These are phyloP conservation scores for Daphoenositta chrysoptera DNA, from an alignment of 2,113 vertebrate genomes.

Conservation along the genomic window DNA sequence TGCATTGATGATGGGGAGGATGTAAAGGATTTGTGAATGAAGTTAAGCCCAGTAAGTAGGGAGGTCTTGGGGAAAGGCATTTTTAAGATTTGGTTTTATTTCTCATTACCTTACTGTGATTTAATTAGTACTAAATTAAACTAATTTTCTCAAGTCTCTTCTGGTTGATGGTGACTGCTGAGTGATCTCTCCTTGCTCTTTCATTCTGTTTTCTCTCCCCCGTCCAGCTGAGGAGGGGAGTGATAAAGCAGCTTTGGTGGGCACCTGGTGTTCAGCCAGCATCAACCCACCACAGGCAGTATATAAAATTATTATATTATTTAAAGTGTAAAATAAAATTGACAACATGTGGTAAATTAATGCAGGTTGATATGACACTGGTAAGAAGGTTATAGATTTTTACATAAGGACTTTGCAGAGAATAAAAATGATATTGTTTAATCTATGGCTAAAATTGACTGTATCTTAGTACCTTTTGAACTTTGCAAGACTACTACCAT, in stretches of 20 bases:
- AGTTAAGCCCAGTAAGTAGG: not conserved
- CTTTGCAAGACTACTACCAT: not conserved
- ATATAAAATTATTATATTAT: conserved; percentile 16
- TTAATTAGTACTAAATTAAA: not conserved
- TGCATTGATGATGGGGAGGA: not conserved
- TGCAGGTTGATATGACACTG: not conserved
- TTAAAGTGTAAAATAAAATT: conserved; percentile 51
- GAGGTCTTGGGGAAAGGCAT: rapidly evolving
- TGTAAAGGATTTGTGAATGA: not conserved
- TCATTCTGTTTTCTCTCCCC: rapidly evolving
- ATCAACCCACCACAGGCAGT: not conserved
- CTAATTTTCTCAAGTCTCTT: not conserved
- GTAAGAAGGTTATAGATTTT: conserved; percentile 33
- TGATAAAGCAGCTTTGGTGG: not conserved
- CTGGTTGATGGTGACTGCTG: not conserved
- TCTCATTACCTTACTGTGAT: not conserved
- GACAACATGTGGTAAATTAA: conserved; percentile 14
- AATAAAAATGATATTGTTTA: conserved; percentile 38
- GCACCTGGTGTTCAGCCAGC: not conserved
- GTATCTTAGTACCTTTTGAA: conserved; percentile 24
- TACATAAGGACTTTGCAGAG: not conserved
- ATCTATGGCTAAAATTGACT: not conserved
- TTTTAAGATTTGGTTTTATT: not conserved
- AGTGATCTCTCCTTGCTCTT: not conserved
- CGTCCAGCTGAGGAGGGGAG: not conserved